These are phyloP conservation scores for Acanthosoma haemorrhoidale DNA, from an alignment of 2,888 invertebrate genomes.

Conservation along the genomic window DNA sequence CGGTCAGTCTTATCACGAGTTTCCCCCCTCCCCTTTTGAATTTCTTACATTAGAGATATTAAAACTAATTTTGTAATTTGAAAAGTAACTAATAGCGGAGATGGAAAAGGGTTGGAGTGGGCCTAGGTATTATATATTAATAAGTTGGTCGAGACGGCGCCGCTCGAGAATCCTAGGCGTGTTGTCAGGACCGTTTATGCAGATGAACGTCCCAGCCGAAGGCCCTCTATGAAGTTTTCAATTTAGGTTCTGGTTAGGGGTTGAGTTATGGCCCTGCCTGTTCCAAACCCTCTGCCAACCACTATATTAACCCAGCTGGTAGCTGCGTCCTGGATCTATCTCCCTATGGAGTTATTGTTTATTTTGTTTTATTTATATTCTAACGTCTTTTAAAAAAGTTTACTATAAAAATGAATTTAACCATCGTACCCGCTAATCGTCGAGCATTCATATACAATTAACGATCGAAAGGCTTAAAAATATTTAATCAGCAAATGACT, in stretches of 20 bases:
- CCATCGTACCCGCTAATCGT: too few species aligned
- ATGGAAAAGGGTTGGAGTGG: not conserved
- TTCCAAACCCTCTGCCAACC: not conserved
- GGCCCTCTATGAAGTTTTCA: slow-evolving; percentile 19
- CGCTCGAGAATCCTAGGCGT: slow-evolving; percentile 3
- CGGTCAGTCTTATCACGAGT: too few species aligned
- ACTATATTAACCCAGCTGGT: slow-evolving; percentile 1
- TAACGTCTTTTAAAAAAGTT: too few species aligned
- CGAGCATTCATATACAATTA: too few species aligned
- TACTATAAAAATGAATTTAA: too few species aligned
- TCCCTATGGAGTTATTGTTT: too few species aligned
- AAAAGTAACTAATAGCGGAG: not conserved
- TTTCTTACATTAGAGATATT: too few species aligned
- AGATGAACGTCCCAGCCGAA: slow-evolving; percentile 1
- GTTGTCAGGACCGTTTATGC: slow-evolving; percentile 27
- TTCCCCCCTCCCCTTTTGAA: too few species aligned
- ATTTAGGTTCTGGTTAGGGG: slow-evolving; percentile 22
- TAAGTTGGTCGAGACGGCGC: slow-evolving; percentile 15
- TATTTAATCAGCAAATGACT: too few species aligned
- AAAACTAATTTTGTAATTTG: not conserved
- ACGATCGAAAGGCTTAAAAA: too few species aligned
- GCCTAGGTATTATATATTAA: slow-evolving; percentile 5
- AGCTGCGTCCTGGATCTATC: not conserved
- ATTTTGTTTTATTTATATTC: too few species aligned
- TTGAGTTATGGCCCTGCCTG: slow-evolving; percentile 9